A percentile compares a stretch with the other conserved stretches of the same genome.
phyloP scores from a whole-genome alignment of 1,140 invertebrate genomes.

The Procambarus virginalis region DNA sequence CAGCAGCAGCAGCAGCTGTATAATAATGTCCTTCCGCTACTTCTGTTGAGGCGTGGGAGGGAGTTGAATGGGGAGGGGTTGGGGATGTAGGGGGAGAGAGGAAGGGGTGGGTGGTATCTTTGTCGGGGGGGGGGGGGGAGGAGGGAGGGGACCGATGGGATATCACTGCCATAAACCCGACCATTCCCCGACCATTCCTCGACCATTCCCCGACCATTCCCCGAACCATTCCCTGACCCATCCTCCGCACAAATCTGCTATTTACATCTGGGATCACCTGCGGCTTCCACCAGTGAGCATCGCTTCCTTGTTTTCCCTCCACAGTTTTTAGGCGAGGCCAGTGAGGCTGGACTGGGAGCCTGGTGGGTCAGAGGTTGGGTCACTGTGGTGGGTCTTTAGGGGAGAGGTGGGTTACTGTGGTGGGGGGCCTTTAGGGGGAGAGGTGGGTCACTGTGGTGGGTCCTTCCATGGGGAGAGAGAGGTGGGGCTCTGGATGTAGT shows the following conservation, averaged over 20 bases:
- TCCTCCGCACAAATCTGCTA: conserved; percentile 35
- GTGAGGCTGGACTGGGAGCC: neutral
- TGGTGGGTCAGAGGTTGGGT: neutral
- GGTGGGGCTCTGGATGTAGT: no score
- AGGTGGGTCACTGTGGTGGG: no score
- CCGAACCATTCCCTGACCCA: neutral
- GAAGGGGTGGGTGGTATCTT: no score
- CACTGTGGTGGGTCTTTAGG: no score
- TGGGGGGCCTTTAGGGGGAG: no score
- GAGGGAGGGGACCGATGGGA: conserved; percentile 1
- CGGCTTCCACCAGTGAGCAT: conserved; percentile 23
- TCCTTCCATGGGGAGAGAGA: no score
- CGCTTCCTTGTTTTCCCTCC: conserved; percentile 37
- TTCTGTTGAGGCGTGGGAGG: neutral
- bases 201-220: no score
- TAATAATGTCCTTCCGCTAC: no score
- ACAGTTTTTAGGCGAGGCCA: conserved; percentile 4
- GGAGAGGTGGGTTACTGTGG: no score
- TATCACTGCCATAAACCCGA: conserved; percentile 28
- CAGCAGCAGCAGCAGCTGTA: no score
- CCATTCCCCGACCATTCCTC: neutral
- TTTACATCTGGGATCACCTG: conserved; percentile 46
- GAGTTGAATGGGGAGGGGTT: neutral
- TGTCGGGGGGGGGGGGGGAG: neutral
- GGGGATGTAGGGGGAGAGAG: no score